phyloP scores from a whole-genome alignment of 2,113 vertebrate species.

The Gymnogyps californianus region DNA sequence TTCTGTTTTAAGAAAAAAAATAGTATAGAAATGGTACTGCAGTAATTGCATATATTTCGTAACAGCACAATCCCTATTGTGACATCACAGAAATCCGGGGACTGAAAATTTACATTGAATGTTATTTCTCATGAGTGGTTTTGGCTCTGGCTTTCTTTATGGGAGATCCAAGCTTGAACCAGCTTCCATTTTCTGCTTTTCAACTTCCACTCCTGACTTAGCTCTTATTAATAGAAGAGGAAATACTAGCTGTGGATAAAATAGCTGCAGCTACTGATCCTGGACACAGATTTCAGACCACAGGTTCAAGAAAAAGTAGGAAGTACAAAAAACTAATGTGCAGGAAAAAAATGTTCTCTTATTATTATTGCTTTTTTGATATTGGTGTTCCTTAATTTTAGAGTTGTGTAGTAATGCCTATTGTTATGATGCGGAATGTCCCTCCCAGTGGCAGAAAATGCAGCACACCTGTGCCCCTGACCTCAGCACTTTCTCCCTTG shows the following conservation, averaged over 20 bases:
- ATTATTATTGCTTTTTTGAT: background rate
- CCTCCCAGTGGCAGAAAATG: background rate
- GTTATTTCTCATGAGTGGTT: background rate
- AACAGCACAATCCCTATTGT: background rate
- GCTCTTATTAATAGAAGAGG: background rate
- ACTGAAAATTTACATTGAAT: background rate
- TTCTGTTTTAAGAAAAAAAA: background rate
- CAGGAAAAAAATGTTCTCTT: background rate
- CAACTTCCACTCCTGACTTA: background rate
- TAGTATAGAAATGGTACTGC: background rate
- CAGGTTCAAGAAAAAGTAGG: background rate
- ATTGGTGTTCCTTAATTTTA: background rate
- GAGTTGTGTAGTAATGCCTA: background rate
- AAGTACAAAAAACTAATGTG: background rate
- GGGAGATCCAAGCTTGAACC: background rate
- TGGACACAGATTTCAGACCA: background rate
- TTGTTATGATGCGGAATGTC: background rate
- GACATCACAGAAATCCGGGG: background rate
- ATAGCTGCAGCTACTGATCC: background rate
- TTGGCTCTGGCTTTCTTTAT: background rate
- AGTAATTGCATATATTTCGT: background rate
- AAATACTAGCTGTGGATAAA: background rate
- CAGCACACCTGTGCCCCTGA: background rate
- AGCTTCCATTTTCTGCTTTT: background rate
- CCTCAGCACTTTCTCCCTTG: background rate